phyloP scores from a whole-genome alignment of 1,140 invertebrate genomes.

The Macrotrachela quadricornifera region DNA sequence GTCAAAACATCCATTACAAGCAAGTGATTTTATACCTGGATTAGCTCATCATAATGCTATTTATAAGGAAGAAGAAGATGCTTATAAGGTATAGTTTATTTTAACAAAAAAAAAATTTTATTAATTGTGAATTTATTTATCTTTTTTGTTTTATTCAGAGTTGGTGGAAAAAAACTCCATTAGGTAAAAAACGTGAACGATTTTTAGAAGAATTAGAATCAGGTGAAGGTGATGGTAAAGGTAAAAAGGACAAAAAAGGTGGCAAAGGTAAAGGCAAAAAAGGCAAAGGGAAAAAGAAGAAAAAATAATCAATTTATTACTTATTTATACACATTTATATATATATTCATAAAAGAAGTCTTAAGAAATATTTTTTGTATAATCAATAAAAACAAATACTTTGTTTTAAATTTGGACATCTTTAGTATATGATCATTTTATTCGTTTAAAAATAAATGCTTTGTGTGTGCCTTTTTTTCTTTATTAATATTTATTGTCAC shows the following conservation, averaged over 20 bases:
- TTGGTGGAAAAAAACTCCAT: conserved; percentile 30
- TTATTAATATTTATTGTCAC: too few relatives aligned
- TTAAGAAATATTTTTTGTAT: too few relatives aligned
- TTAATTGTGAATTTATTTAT: neutral
- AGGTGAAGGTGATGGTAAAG: conserved; percentile 16
- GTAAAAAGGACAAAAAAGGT: conserved; percentile 10
- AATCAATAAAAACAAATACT: too few relatives aligned
- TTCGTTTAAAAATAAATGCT: too few relatives aligned
- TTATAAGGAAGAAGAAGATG: conserved; percentile 36
- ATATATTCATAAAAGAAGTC: too few relatives aligned
- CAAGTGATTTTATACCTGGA: conserved; percentile 57
- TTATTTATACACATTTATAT: too few relatives aligned
- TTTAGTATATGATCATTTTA: too few relatives aligned
- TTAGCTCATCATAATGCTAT: conserved; percentile 48
- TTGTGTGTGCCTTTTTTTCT: too few relatives aligned
- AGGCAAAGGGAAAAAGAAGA: conserved; percentile 5
- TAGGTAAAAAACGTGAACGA: conserved; percentile 28
- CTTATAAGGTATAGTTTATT: conserved; percentile 27
- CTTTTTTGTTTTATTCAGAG: too few relatives aligned
- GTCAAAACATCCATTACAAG: conserved; percentile 51
- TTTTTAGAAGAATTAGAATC: conserved; percentile 21
- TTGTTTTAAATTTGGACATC: too few relatives aligned
- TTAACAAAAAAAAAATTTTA: neutral
- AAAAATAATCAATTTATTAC: conserved; percentile 4
- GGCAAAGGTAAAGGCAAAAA: conserved; percentile 9